Base-by-base conservation (phyloP, 1,140 invertebrate species). In the Portunus trituberculatus region DNA sequence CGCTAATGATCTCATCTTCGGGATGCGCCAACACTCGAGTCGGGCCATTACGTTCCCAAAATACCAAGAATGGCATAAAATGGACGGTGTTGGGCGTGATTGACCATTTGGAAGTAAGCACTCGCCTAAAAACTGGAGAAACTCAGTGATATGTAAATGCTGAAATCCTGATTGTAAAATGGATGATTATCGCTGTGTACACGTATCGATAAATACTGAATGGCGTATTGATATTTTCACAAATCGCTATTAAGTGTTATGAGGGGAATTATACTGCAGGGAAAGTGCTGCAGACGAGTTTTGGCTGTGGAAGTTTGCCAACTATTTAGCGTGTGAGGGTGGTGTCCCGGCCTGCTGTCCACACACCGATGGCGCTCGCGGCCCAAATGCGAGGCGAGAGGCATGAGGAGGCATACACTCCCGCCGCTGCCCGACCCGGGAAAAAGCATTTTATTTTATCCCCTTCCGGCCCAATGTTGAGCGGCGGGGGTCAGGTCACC, bases 211-310 rank as follows among this genome's bases (percentile, higher is more conserved):
- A 91, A 91, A 91, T 91, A 91, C 90, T 76, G 90, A 91, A 91
- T 91, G 90, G 90, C 52, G 90, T 67, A 91, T 91, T 91, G 90
- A 91, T 91, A 91, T 91, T 91, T 91, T 91, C 90, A 91, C 90
- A 91, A 91, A 91, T 91, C 52, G 90, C 90, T 91, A 91, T 91
- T 91, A 91, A 91, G 46, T 76, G 90, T 91, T 91, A 91, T 76
- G 90, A 91, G 90, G 90, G 90, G 52, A 91, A 91, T 91, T 91
- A 91, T 91, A 46, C 52, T 52, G 52, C 29, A 76, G 90, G 29
- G 28, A 91, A 67, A 91, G 90, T 91, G 52, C 12, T 32, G 48
- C 90, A 76, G 52, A 91, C 90, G 90, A 91, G 90, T 76, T 91
- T 91, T 76, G 90, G 90, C n/a, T 46, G 52, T 45, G 52, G 32